A percentile compares a stretch with the other conserved stretches of the same genome.
phyloP scores from a whole-genome alignment of 2,797 vertebrate genomes.

The Antennarius maculatus region DNA sequence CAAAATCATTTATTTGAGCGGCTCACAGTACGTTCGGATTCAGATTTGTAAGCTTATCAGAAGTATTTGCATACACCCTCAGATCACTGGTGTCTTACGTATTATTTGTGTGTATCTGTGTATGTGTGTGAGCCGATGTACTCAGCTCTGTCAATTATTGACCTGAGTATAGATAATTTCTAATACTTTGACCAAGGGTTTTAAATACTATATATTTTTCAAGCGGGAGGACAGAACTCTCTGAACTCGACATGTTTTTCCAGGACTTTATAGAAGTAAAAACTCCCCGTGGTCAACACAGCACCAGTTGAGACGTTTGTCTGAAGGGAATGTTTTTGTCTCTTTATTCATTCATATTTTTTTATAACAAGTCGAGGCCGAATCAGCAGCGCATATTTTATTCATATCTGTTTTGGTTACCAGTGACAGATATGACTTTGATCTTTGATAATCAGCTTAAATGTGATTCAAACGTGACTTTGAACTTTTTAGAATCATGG shows the following conservation, averaged over 20 bases:
- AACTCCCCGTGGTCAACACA: conserved; percentile 1
- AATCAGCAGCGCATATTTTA: not conserved
- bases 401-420: not conserved
- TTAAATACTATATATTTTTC: conserved; percentile 35
- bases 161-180: conserved; percentile 63
- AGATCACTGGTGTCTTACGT: conserved; percentile 54
- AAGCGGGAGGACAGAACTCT: conserved; percentile 35
- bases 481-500: no score
- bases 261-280: conserved; percentile 4
- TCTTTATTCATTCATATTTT: not conserved
- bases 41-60: conserved; percentile 53
- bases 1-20: not conserved
- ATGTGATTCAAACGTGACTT: no score
- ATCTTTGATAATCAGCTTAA: no score
- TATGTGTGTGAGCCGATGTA: conserved; percentile 34
- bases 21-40: conserved; percentile 3
- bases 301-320: not conserved
- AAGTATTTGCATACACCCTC: conserved; percentile 48
- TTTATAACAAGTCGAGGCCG: not conserved
- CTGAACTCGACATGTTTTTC: conserved; percentile 43
- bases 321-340: not conserved
- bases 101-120: not conserved
- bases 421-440: not conserved
- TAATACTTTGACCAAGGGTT: conserved; percentile 72
- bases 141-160: conserved; percentile 70